Base-by-base conservation (phyloP, 2,888 invertebrate genomes). In the Nebria brevicollis region DNA sequence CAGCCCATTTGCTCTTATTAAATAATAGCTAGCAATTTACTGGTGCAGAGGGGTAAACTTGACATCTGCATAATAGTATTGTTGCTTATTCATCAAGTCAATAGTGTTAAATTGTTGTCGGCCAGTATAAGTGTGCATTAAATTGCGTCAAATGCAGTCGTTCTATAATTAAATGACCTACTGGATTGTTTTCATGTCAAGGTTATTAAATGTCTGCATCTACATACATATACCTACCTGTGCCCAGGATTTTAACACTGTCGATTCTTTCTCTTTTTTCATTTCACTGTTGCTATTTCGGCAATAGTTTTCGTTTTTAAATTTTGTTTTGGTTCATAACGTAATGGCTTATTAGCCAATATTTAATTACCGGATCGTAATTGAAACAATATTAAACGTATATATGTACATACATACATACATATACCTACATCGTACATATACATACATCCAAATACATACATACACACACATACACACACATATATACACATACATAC, bases 171-270 rank as follows among this genome's bases (percentile, higher is more conserved):
- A 75, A 70, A 20, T 80, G 80, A 80, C 80, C 80, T 70, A 80
- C 80, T 80, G 66, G 80, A 80, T 70, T 75, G 75, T 80, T 80
- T 80, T 80, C 72, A 70, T 80, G 80, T 80, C 80, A 80, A 80
- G 80, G 80, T 80, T 80, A 75, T 80, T 80, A 80, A 80, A 80
- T 70, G 80, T 75, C 80, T 80, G 79, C 79, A 74, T 79, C 74
- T 79, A 79, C 78, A 72, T 78, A 65, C 15, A 15, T 65, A 65
- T 66, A 15, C 1, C 8, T 66, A 15, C 15, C 8, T 66, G 66
- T 66, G 25, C 66, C 66, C 13, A 66, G 66, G 25, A 66, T 66
- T 54, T 54, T 11, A 54, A 54, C 54, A 54, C 54, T 54, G 54
- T 54, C 54, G 54, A 54, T 11, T 54, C 8, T 54, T 54, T 54